phyloP scores from a whole-genome alignment of 1,140 invertebrate species.

The Archegozetes longisetosus region DNA sequence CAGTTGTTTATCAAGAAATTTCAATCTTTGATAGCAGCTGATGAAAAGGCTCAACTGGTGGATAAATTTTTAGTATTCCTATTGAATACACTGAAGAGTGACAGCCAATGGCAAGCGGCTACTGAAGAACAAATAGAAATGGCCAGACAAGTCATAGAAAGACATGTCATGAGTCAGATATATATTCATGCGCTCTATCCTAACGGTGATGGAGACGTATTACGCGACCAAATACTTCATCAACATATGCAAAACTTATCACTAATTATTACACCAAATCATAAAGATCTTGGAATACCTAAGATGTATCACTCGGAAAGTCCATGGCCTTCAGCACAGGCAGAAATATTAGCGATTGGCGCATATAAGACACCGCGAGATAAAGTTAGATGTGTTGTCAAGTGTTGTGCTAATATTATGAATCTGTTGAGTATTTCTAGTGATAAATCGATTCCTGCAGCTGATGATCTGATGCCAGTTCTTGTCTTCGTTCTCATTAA shows the following conservation, averaged over 20 bases:
- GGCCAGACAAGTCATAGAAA: constrained; percentile 35
- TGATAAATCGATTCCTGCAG: constrained; percentile 62
- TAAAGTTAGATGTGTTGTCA: constrained; percentile 71
- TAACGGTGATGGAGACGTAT: constrained; percentile 86
- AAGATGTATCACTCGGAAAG: constrained; percentile 69
- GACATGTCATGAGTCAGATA: constrained; percentile 59
- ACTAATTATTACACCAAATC: constrained; percentile 56
- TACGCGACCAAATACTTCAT: constrained; percentile 71
- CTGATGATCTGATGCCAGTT: constrained; percentile 92
- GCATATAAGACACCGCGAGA: constrained; percentile 87
- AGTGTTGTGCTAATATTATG: constrained; percentile 76
- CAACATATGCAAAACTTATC: constrained; percentile 75
- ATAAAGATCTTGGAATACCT: constrained; percentile 64
- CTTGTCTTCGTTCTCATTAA: constrained; percentile 92
- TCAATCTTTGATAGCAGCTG: constrained; percentile 48
- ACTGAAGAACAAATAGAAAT: constrained; percentile 60
- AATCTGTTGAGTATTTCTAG: constrained; percentile 69
- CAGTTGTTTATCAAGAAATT: constrained; percentile 57
- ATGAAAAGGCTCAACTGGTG: constrained; percentile 52
- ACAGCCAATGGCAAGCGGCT: constrained; percentile 54
- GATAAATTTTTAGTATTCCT: constrained; percentile 44
- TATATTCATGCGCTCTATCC: constrained; percentile 88
- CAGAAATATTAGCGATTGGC: constrained; percentile 74
- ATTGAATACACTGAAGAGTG: constrained; percentile 43
- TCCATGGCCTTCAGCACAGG: constrained; percentile 93